Evolutionary conservation across 2,113 vertebrate species (phyloP), one percentile per base, ranked within the genome.

Genomic region (Cnemophilus loriae): DNA sequence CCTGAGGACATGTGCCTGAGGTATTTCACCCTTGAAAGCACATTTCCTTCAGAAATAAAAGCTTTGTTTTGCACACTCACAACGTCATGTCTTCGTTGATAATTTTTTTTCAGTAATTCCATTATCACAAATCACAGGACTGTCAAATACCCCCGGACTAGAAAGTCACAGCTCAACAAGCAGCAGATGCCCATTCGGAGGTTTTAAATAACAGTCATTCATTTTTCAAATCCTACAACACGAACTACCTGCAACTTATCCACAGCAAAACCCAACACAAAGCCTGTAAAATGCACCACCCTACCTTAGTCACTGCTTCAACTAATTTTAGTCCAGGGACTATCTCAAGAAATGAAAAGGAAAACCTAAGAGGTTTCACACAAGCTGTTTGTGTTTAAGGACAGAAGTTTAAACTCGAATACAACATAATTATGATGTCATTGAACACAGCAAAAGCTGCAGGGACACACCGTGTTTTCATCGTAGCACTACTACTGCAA

Each of bases 301-400:
- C 68, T 61, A 53, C 3, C 61, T 91, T 84, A 86, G 30, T 95
- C 75, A 64, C 68, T 67, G 11, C 92, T 96, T 91, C 84, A 90
- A 85, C 92, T 59, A 50, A 73, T 96, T 97, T 96, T 68, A 93
- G 85, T 92, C 94, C 96, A 95, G 84, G n/a, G 80, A 96, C 86
- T 77, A 86, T 35, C 74, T 68, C 53, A 70, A 81, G 67, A 93
- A 91, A 95, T 5, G n/a, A 93, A 67, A 75, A 96, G 75, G 18
- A 93, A 93, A 95, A 69, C 16, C 42, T 87, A 73, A 79, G 70
- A 92, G 67, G 42, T 88, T 97, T 97, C 92, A 92, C 85, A 93
- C 92, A 98, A 97, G 95, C 93, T 98, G 96, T 97, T 98, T 97
- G 77, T 96, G 73, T 94, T 97, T 97, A 97, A 98, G 96, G 94